A percentile compares a stretch with the other conserved stretches of the same genome.
These are phyloP conservation scores for Zeugodacus cucurbitae DNA, from an alignment of 1,140 invertebrate genomes.

Conservation along the genomic window DNA sequence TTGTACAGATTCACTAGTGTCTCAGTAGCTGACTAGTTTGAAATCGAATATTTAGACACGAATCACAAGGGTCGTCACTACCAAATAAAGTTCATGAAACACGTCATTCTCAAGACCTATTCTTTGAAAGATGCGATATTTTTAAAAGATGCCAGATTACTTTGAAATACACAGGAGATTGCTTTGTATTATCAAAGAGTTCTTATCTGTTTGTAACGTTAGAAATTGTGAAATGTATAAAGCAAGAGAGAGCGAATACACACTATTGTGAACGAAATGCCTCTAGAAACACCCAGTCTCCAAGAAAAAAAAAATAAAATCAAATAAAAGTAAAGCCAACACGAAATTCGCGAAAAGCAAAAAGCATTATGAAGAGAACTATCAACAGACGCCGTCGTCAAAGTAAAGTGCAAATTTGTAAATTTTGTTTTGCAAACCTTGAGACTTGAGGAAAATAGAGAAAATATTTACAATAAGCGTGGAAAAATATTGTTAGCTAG, in stretches of 20 bases:
- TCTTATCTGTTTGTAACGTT: neutral
- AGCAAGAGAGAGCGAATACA: neutral
- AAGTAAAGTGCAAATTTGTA: slow-evolving; percentile 15
- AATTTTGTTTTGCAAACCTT: slow-evolving; percentile 17
- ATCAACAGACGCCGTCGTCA: neutral
- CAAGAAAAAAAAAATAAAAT: neutral
- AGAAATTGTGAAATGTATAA: neutral
- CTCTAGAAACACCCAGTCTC: neutral
- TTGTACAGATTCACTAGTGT: too few relatives aligned
- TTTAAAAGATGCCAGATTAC: too few relatives aligned
- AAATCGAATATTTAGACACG: too few relatives aligned
- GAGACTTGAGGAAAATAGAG: neutral
- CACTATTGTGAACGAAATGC: neutral
- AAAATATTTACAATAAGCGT: slow-evolving; percentile 14
- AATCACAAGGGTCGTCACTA: too few relatives aligned
- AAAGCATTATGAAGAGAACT: neutral
- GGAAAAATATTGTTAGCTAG: slow-evolving; percentile 29
- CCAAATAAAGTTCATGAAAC: too few relatives aligned
- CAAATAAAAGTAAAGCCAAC: neutral
- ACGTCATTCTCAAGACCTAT: too few relatives aligned
- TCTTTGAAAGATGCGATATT: too few relatives aligned
- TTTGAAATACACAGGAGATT: too few relatives aligned
- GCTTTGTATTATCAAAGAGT: too few relatives aligned
- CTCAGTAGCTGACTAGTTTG: too few relatives aligned
- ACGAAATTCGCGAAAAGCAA: neutral